These are phyloP conservation scores for Drosophila seguyi DNA, from an alignment of 1,140 invertebrate species.

Conservation along the genomic window DNA sequence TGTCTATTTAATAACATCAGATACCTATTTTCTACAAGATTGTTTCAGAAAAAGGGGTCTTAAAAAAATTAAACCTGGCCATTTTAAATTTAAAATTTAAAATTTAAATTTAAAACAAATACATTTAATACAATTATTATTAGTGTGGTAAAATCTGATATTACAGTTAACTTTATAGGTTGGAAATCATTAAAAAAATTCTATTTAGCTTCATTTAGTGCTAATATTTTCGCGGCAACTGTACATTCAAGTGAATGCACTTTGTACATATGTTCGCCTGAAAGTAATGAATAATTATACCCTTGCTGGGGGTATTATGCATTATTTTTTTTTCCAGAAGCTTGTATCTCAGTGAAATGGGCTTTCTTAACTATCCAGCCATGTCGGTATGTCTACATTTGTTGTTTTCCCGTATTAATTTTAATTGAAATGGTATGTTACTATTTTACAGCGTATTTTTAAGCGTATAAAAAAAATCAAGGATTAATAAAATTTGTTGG, in stretches of 20 bases:
- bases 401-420: too few species aligned
- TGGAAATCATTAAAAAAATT: background rate
- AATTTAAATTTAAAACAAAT: too few species aligned
- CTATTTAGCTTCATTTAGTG: background rate
- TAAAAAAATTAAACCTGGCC: too few species aligned
- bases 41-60: background rate
- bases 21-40: background rate
- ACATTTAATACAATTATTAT: background rate
- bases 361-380: background rate
- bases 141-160: background rate
- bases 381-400: too few species aligned
- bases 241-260: conserved; percentile 4
- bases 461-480: too few species aligned
- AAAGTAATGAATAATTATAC: conserved; percentile 20
- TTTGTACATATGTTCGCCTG: conserved; percentile 13
- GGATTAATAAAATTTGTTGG: too few species aligned
- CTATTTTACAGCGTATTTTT: too few species aligned
- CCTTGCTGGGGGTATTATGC: background rate
- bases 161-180: background rate
- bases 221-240: background rate
- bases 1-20: too few species aligned
- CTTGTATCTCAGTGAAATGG: background rate
- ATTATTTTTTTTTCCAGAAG: background rate
- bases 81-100: too few species aligned
- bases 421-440: too few species aligned